Evolutionary conservation across 2,888 invertebrate genomes (phyloP).

Genomic region (Chironomus tentans): DNA sequence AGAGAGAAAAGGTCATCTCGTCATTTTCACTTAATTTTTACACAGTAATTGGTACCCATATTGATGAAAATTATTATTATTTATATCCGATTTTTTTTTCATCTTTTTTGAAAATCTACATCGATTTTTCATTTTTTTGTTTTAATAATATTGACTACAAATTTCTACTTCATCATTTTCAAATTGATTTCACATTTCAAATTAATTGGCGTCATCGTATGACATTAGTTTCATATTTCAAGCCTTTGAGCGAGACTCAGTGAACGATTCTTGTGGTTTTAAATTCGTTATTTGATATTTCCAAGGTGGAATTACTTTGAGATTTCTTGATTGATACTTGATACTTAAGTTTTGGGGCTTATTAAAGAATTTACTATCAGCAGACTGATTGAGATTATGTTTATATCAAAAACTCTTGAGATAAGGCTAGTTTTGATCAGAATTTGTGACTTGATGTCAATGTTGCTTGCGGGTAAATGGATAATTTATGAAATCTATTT

Average conservation of each 20-base stretch:
- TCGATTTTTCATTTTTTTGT: neutral
- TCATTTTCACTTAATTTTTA: neutral
- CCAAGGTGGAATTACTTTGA: no score
- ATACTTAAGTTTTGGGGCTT: neutral
- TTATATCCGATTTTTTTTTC: neutral
- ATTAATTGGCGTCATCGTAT: conserved; percentile 23
- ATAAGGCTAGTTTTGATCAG: no score
- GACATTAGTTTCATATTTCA: conserved; percentile 7
- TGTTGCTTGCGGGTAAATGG: no score
- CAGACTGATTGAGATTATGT: neutral
- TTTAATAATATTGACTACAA: neutral
- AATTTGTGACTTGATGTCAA: no score
- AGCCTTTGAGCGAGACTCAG: neutral
- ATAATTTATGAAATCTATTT: no score
- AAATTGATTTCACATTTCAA: conserved; percentile 9
- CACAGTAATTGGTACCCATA: conserved; percentile 22
- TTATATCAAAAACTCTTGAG: neutral
- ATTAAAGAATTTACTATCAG: neutral
- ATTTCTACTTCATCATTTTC: conserved; percentile 5
- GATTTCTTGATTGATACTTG: no score
- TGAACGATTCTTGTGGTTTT: neutral
- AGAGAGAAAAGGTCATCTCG: neutral
- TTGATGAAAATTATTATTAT: conserved; percentile 2
- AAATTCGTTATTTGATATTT: neutral
- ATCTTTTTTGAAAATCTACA: neutral